Evolutionary conservation across 2,888 invertebrate species (phyloP).

Genomic region (Pocota personata): DNA sequence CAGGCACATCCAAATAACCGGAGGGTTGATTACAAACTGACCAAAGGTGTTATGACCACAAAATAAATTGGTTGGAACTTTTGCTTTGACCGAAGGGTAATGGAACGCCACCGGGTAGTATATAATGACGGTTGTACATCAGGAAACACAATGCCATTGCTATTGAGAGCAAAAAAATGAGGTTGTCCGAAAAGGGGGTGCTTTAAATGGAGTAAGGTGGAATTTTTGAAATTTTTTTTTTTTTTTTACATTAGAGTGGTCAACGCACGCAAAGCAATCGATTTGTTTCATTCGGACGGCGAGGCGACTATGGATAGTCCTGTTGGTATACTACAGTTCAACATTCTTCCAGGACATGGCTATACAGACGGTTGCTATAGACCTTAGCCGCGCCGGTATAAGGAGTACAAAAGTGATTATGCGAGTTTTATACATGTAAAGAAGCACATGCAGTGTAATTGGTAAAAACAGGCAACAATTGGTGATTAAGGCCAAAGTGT

Average conservation of each 20-base stretch:
- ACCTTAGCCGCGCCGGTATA: conserved; percentile 48
- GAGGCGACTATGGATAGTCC: not conserved
- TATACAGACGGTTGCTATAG: conserved; percentile 46
- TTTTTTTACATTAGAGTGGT: conserved; percentile 74
- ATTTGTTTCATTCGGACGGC: conserved; percentile 52
- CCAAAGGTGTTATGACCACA: conserved; percentile 75
- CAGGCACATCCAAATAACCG: conserved; percentile 75
- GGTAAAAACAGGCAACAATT: conserved; percentile 57
- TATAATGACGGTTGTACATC: conserved; percentile 74
- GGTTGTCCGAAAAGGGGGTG: conserved; percentile 51
- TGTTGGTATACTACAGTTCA: conserved; percentile 25
- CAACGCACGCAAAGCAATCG: conserved; percentile 79
- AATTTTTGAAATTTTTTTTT: conserved; percentile 45
- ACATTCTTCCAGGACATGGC: conserved; percentile 45
- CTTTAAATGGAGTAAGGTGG: conserved; percentile 62
- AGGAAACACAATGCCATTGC: conserved; percentile 74
- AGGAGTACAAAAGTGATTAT: conserved; percentile 17
- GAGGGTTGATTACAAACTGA: conserved; percentile 81
- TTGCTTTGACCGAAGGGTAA: conserved; percentile 57
- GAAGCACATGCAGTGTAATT: conserved; percentile 18
- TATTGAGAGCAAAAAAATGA: conserved; percentile 70
- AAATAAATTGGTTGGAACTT: conserved; percentile 57
- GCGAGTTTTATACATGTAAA: conserved; percentile 4
- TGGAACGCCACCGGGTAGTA: conserved; percentile 59
- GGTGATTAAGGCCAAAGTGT: conserved; percentile 58